phyloP scores from a whole-genome alignment of 2,113 vertebrate species.

The Ivindomyrus marchei region DNA sequence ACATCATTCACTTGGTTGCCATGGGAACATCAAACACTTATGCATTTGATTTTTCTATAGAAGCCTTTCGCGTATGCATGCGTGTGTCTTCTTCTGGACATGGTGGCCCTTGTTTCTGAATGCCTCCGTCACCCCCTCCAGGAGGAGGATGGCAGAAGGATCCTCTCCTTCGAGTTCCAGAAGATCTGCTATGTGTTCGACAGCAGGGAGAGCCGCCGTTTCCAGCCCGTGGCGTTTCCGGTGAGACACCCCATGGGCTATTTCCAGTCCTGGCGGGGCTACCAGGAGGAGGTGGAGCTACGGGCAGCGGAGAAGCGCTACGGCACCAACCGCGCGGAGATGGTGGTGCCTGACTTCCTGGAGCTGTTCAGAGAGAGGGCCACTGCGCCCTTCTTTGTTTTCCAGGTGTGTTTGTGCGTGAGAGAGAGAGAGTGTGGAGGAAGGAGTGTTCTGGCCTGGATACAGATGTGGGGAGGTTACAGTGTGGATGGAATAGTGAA shows the following conservation, averaged over 20 bases:
- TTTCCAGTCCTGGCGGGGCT: constrained; percentile 82
- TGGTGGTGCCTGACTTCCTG: constrained; percentile 91
- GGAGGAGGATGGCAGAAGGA: constrained; percentile 68
- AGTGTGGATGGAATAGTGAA: neutral
- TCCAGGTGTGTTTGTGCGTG: constrained; percentile 72
- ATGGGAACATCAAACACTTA: neutral
- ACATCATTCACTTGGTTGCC: neutral
- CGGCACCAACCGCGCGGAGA: constrained; percentile 85
- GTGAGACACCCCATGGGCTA: constrained; percentile 63
- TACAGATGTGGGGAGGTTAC: neutral
- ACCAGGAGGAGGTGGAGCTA: constrained; percentile 81
- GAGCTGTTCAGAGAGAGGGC: constrained; percentile 90
- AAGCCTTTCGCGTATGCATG: neutral
- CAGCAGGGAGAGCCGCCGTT: constrained; percentile 66
- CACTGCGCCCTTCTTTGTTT: constrained; percentile 92
- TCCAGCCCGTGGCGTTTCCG: constrained; percentile 78
- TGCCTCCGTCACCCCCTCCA: constrained; percentile 34
- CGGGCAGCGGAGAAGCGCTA: constrained; percentile 78
- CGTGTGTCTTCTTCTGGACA: neutral
- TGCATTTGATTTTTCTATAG: neutral
- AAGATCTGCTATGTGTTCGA: constrained; percentile 87
- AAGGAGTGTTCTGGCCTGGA: neutral
- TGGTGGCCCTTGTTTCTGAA: neutral
- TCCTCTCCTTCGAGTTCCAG: constrained; percentile 87
- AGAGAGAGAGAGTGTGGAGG: neutral